Evolutionary conservation across 2,888 invertebrate species (phyloP).

Genomic region (Philhelius pedissequus): DNA sequence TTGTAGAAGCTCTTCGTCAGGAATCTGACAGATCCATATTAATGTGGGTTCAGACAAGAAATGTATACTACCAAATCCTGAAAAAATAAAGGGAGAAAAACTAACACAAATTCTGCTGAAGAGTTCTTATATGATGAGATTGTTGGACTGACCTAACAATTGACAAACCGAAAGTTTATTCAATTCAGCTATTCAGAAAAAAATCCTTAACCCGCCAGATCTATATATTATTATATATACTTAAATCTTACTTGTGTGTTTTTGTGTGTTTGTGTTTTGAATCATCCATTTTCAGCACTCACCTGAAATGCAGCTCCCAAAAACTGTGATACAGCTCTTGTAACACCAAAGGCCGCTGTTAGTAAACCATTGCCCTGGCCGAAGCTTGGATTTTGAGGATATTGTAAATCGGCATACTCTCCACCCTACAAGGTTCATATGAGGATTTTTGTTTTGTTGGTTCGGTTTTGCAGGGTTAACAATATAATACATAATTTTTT

Average conservation of each 20-base stretch:
- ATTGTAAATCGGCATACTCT: constrained; percentile 63
- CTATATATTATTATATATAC: background rate
- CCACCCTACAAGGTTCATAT: constrained; percentile 67
- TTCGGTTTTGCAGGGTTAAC: constrained; percentile 36
- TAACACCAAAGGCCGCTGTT: constrained; percentile 87
- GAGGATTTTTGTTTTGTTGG: constrained; percentile 51
- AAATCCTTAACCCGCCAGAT: too few species aligned
- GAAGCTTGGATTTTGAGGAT: constrained; percentile 63
- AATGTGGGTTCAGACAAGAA: too few species aligned
- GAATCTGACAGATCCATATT: too few species aligned
- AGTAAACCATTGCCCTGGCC: constrained; percentile 79
- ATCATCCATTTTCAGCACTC: constrained; percentile 42
- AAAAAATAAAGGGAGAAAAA: too few species aligned
- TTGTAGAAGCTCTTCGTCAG: too few species aligned
- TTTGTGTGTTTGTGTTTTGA: constrained; percentile 3
- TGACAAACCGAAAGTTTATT: too few species aligned
- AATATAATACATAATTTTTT: background rate
- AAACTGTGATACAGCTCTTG: constrained; percentile 88
- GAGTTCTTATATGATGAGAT: too few species aligned
- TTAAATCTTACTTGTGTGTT: constrained; percentile 7
- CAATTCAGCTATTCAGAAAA: too few species aligned
- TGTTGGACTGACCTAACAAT: too few species aligned
- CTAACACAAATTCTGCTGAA: too few species aligned
- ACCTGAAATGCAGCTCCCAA: constrained; percentile 89
- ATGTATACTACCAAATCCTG: too few species aligned